Base-by-base conservation (phyloP, 2,113 vertebrate genomes). In the Etheostoma spectabile region DNA sequence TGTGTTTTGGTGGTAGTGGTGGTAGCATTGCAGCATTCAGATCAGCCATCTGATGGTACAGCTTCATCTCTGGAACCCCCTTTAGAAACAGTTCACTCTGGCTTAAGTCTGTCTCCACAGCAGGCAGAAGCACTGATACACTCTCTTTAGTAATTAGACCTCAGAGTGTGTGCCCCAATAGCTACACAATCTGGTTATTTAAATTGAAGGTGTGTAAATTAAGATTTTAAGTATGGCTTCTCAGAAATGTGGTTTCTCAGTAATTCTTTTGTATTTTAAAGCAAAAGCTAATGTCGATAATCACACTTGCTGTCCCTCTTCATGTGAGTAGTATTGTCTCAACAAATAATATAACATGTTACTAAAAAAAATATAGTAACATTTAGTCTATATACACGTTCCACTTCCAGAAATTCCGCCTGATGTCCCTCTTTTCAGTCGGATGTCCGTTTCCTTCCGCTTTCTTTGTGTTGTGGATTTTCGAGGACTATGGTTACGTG, bases 181-280 rank as follows among this genome's bases (percentile, higher is more conserved):
- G 77, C 68, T 73, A 45, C 52, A 59, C n/a, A 12, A 84, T 74
- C 55, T 38, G 48, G 15, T 80, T 79, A 73, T 68, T 79, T 83
- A 27, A 82, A 79, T 24, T 49, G 14, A 78, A 80, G 57, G 49
- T 5, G 3, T 65, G 33, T 74, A 64, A 74, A 83, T 86, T 67
- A 67, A 62, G 74, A 84, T 91, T 83, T 81, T 79, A 51, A 83
- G 71, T 76, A 48, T 55, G 61, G 0, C 30, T 60, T 60, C 48
- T 69, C 56, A 21, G 63, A 2, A 59, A 64, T 38, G 18, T 51
- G 30, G 33, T 38, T 66, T 21, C 46, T 69, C 22, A 8, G 6
- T 61, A 52, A 45, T 22, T 64, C 35, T 30, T 6, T 67, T 64
- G 59, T 64, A 14, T 78, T 71, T 33, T 45, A 59, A 65, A 79